Evolutionary conservation across 2,113 vertebrate genomes (phyloP).

Genomic region (Leptocoma aspasia): DNA sequence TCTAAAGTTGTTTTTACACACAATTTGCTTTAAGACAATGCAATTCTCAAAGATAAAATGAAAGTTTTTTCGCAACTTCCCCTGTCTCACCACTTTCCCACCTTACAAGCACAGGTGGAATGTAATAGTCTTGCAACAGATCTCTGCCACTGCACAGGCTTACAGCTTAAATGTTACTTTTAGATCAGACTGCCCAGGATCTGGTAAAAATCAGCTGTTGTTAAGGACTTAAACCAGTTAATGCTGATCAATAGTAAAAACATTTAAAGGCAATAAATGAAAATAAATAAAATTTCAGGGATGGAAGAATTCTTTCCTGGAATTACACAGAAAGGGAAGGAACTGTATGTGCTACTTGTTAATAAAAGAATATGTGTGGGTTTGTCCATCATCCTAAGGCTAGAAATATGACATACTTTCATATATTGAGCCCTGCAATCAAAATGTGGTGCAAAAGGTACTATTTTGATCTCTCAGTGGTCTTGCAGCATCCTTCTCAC

Average conservation of each 20-base stretch:
- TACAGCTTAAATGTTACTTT: not conserved
- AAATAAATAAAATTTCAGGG: not conserved
- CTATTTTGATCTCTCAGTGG: not conserved
- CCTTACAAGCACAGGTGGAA: not conserved
- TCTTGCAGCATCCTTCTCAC: conserved; percentile 47
- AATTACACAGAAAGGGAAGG: not conserved
- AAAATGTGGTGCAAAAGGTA: not conserved
- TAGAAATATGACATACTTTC: not conserved
- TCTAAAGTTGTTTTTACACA: not conserved
- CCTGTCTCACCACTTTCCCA: not conserved
- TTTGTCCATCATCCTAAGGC: not conserved
- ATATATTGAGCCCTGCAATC: not conserved
- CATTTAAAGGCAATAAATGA: not conserved
- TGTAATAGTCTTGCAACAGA: not conserved
- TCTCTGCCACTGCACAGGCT: not conserved
- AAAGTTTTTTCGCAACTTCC: not conserved
- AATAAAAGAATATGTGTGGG: not conserved
- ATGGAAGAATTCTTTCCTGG: not conserved
- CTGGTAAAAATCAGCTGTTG: not conserved
- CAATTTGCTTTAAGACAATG: accelerated
- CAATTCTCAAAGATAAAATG: not conserved
- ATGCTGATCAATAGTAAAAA: not conserved
- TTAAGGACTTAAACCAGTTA: not conserved
- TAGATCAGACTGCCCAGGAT: not conserved
- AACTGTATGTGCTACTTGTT: not conserved